These are phyloP conservation scores for Nephrotoma appendiculata DNA, from an alignment of 2,888 invertebrate genomes.

Conservation along the genomic window DNA sequence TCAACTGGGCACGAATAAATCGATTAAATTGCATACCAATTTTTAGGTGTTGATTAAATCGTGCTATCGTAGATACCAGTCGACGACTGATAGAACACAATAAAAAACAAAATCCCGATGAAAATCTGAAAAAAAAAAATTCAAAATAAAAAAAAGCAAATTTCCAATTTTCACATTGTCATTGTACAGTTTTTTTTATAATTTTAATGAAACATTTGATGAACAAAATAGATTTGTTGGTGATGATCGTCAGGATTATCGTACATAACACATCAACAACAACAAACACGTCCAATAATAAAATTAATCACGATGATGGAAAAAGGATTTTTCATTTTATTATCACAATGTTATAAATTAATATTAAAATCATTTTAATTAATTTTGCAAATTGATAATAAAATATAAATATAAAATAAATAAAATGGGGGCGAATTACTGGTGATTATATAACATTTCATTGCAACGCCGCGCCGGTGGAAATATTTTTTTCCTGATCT, in stretches of 20 bases:
- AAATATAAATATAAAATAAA: not conserved
- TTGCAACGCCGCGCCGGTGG: not conserved
- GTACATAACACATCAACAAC: not conserved
- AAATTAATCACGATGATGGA: not conserved
- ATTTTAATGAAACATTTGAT: not conserved
- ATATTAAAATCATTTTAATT: not conserved
- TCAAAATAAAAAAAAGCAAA: not conserved
- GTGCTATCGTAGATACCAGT: not conserved
- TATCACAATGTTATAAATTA: not conserved
- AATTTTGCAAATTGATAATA: not conserved
- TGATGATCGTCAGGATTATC: not conserved
- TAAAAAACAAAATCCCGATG: not conserved
- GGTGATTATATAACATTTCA: not conserved
- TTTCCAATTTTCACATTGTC: not conserved
- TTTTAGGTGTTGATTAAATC: not conserved
- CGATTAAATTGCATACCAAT: not conserved
- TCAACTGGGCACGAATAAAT: not conserved
- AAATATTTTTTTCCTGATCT: not conserved
- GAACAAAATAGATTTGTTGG: not conserved
- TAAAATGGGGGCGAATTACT: not conserved
- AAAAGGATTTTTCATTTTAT: not conserved
- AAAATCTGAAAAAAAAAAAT: not conserved
- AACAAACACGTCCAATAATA: not conserved
- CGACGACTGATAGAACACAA: not conserved
- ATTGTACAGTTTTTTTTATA: not conserved